phyloP scores from a whole-genome alignment of 2,113 vertebrate genomes.

The Melanocharis versteri region DNA sequence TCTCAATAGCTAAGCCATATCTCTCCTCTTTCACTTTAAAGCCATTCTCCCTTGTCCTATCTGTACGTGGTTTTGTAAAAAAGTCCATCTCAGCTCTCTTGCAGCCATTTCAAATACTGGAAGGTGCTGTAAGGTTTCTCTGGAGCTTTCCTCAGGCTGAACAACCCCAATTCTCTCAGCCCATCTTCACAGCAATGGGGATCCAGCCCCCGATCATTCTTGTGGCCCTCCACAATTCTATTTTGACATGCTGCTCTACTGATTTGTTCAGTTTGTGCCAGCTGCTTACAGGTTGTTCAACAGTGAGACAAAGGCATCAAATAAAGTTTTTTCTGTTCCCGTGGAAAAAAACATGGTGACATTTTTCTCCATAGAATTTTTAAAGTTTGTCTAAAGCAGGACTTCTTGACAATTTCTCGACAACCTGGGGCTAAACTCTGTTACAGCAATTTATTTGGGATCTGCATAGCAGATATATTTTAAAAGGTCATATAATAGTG shows the following conservation, averaged over 20 bases:
- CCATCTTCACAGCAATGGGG: neutral
- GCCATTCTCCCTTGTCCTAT: neutral
- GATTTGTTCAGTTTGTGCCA: neutral
- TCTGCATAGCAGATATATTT: conserved; percentile 55
- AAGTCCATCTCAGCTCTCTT: neutral
- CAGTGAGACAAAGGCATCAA: neutral
- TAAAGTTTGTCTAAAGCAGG: conserved; percentile 30
- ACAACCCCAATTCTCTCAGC: neutral
- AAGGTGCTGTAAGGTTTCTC: neutral
- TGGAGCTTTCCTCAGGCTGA: neutral
- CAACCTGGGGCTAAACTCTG: conserved; percentile 46
- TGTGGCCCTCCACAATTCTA: neutral
- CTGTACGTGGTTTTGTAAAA: neutral
- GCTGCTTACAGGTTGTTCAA: neutral
- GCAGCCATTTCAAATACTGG: neutral
- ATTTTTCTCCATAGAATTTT: conserved; percentile 38
- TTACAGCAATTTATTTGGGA: conserved; percentile 57
- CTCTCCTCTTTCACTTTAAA: neutral
- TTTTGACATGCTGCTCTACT: neutral
- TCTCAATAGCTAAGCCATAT: neutral
- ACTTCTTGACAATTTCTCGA: conserved; percentile 19
- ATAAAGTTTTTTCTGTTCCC: neutral
- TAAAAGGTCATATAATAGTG: conserved; percentile 63
- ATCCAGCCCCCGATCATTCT: neutral
- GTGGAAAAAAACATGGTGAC: neutral